A percentile compares a stretch with the other conserved stretches of the same genome.
Conservation (phyloP, 2,888 invertebrate species). For the Metopia argyrocephala region DNA sequence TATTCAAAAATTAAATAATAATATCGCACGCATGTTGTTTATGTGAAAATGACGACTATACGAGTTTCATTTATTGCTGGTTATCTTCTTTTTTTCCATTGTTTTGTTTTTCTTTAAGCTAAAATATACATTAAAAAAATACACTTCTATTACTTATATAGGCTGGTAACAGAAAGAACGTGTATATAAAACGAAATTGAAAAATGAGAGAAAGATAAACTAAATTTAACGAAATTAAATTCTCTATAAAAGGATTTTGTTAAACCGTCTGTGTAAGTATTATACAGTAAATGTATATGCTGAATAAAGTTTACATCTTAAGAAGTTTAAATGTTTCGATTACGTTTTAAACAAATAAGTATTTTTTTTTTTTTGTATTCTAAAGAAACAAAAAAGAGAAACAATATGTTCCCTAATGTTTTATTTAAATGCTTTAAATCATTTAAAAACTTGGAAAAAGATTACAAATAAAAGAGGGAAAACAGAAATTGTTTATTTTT, state of each 20-base stretch:
- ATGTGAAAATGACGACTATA: conserved; percentile 49
- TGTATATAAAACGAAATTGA: background rate
- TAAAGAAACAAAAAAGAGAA: too few species aligned
- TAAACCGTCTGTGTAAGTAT: conserved; percentile 9
- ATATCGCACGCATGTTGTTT: conserved; percentile 28
- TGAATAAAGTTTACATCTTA: conserved; percentile 14
- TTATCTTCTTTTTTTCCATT: background rate
- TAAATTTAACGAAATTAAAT: conserved; percentile 40
- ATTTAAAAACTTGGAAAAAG: background rate
- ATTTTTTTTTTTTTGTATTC: background rate
- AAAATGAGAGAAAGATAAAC: background rate
- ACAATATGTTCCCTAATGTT: background rate
- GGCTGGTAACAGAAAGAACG: background rate
- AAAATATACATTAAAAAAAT: background rate
- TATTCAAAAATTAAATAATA: background rate
- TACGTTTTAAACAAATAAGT: conserved; percentile 5
- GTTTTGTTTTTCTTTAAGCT: background rate
- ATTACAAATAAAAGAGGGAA: background rate
- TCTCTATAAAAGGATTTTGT: conserved; percentile 23
- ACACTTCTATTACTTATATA: background rate
- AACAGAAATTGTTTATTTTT: background rate
- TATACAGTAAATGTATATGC: background rate
- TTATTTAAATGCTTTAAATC: background rate
- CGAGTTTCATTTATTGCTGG: conserved; percentile 3
- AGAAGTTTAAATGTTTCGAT: conserved; percentile 39